phyloP scores from a whole-genome alignment of 1,140 invertebrate genomes.

The Drosophila willistoni region DNA sequence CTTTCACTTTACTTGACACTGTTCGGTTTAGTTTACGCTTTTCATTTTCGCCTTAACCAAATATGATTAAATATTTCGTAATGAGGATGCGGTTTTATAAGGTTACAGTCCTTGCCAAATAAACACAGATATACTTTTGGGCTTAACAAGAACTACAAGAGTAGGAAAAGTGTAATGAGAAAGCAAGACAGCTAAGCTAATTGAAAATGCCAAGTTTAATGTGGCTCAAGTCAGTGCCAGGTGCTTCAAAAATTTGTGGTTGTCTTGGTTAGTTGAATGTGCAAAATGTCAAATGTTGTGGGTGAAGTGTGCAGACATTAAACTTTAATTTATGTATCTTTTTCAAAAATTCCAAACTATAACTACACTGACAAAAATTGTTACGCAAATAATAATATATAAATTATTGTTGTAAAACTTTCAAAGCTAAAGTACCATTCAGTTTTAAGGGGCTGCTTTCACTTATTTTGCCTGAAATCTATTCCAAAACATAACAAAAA shows the following conservation, averaged over 20 bases:
- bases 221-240: constrained; percentile 47
- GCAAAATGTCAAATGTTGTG: constrained; percentile 13
- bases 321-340: constrained; percentile 7
- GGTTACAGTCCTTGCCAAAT: background rate
- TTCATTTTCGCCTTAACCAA: constrained; percentile 47
- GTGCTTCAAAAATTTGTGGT: constrained; percentile 27
- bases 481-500: too few species aligned
- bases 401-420: too few species aligned
- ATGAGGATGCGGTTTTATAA: constrained; percentile 66
- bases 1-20: constrained; percentile 14
- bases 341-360: background rate
- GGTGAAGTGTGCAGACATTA: background rate
- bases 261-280: constrained; percentile 12
- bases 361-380: background rate
- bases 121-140: constrained; percentile 2
- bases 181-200: constrained; percentile 44
- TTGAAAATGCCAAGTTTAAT: constrained; percentile 63
- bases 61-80: constrained; percentile 81
- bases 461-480: too few species aligned
- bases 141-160: background rate
- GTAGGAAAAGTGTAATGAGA: background rate
- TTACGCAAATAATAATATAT: too few species aligned
- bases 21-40: constrained; percentile 27
- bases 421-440: too few species aligned
- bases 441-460: too few species aligned